phyloP scores from a whole-genome alignment of 37 sponge, comb jelly and placozoan species.

The Amphimedon queenslandica region DNA sequence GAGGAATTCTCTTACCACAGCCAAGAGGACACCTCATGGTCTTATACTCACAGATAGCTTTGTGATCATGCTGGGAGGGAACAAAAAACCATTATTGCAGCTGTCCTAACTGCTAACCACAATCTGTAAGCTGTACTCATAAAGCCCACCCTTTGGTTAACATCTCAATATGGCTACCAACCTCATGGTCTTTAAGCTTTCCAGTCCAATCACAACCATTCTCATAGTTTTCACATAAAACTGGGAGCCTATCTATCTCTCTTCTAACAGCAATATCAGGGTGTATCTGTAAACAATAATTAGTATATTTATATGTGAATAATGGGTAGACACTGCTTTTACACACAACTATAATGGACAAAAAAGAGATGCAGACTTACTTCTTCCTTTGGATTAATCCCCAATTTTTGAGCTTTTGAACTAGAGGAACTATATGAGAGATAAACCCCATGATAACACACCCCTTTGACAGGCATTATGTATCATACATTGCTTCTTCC shows the following conservation, averaged over 20 bases:
- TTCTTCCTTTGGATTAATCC: neutral
- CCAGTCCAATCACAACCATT: slow-evolving; percentile 68
- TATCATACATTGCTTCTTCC: slow-evolving; percentile 18
- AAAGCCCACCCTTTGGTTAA: no score
- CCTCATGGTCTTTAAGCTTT: slow-evolving; percentile 32
- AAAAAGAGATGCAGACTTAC: slow-evolving; percentile 6
- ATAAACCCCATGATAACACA: no score
- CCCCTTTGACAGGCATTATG: no score
- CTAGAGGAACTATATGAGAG: no score
- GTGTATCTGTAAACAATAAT: slow-evolving; percentile 32
- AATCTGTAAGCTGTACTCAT: no score
- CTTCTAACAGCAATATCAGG: slow-evolving; percentile 66
- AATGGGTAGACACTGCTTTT: neutral
- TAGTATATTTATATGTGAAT: neutral
- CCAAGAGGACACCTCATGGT: slow-evolving; percentile 31
- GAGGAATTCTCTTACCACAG: slow-evolving; percentile 19
- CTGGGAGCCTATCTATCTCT: slow-evolving; percentile 33
- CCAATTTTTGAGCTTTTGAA: no score
- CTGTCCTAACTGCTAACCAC: slow-evolving; percentile 10
- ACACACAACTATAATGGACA: neutral
- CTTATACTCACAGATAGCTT: slow-evolving; percentile 32
- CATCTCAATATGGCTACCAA: no score
- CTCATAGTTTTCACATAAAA: slow-evolving; percentile 33
- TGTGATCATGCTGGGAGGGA: slow-evolving; percentile 3
- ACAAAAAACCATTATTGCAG: slow-evolving; percentile 10